phyloP scores from a whole-genome alignment of 2,888 invertebrate genomes.

The Endotricha flammealis region DNA sequence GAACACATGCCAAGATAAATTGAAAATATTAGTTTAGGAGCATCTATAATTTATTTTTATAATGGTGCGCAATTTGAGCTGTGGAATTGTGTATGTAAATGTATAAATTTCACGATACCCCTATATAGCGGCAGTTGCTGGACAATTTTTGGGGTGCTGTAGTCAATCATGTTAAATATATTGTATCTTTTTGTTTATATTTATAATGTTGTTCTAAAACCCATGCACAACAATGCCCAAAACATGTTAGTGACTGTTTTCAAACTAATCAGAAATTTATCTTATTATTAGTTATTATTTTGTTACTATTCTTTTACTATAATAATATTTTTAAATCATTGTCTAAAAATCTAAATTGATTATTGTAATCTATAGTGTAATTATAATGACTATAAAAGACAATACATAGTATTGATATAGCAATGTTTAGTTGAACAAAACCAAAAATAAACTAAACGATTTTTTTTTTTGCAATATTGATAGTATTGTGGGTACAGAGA shows the following conservation, averaged over 20 bases:
- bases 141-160: constrained; percentile 66
- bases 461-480: too few species aligned
- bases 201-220: constrained; percentile 53
- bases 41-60: constrained; percentile 77
- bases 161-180: constrained; percentile 70
- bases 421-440: constrained; percentile 13
- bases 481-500: too few species aligned
- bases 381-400: constrained; percentile 15
- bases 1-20: constrained; percentile 78
- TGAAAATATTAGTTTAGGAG: constrained; percentile 58
- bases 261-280: constrained; percentile 26
- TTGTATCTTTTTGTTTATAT: constrained; percentile 50
- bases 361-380: constrained; percentile 9
- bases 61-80: constrained; percentile 76
- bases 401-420: constrained; percentile 12
- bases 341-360: not conserved
- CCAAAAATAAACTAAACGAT: constrained; percentile 9
- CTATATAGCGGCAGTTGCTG: constrained; percentile 53
- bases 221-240: constrained; percentile 55
- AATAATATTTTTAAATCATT: constrained; percentile 3
- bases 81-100: constrained; percentile 72
- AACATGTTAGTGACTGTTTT: constrained; percentile 47
- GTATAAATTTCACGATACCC: constrained; percentile 59
- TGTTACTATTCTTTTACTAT: constrained; percentile 5
- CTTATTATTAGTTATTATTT: constrained; percentile 9